These are phyloP conservation scores for Microctonus brassicae DNA, from an alignment of 2,888 invertebrate species.

Conservation along the genomic window DNA sequence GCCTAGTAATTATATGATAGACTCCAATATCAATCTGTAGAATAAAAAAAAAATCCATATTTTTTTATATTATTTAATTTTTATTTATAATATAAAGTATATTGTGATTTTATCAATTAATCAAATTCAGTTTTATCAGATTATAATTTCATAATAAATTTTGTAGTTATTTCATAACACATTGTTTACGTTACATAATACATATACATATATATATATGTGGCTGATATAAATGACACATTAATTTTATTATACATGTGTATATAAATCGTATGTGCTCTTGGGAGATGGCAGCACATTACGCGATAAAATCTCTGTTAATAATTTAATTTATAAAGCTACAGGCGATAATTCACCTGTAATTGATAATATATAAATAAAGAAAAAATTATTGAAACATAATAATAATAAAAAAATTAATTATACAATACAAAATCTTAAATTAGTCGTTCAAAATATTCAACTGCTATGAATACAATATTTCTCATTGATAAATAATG, in stretches of 20 bases:
- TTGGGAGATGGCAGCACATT: constrained; percentile 41
- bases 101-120: background rate
- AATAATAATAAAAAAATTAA: too few species aligned
- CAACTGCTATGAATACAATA: too few species aligned
- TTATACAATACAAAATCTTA: background rate
- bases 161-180: background rate
- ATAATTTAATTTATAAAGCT: background rate
- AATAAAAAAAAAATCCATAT: too few species aligned
- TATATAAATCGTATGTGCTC: background rate
- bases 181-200: background rate
- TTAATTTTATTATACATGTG: background rate
- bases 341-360: background rate
- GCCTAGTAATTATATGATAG: background rate
- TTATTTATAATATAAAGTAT: background rate
- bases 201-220: background rate
- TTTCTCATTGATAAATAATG: too few species aligned
- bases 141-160: constrained; percentile 2
- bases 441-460: background rate
- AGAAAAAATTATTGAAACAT: background rate
- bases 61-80: background rate
- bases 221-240: too few species aligned
- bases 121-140: constrained; percentile 23
- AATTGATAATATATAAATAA: background rate
- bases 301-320: background rate
- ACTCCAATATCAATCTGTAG: background rate